phyloP scores from a whole-genome alignment of 2,888 invertebrate genomes.

The Parnassius smintheus region DNA sequence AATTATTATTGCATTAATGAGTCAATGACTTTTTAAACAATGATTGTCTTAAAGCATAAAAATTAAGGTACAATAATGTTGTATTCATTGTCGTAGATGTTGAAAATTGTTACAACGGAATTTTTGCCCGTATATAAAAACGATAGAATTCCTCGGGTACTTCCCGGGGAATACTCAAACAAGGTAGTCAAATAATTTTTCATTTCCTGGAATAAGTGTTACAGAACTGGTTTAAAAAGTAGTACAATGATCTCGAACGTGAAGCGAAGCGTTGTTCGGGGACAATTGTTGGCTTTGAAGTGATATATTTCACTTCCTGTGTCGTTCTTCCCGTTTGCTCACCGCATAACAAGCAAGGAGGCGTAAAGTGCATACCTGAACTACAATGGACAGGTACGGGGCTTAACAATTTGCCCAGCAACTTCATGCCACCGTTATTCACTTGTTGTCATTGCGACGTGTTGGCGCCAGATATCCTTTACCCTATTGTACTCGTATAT shows the following conservation, averaged over 20 bases:
- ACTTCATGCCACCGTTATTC: conserved; percentile 61
- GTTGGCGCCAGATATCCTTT: conserved; percentile 66
- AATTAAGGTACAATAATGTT: too few species aligned
- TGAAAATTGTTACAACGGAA: background rate
- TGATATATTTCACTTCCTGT: conserved; percentile 29
- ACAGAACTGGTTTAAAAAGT: conserved; percentile 24
- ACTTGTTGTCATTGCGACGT: conserved; percentile 54
- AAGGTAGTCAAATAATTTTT: conserved; percentile 17
- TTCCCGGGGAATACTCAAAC: conserved; percentile 11
- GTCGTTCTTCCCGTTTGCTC: conserved; percentile 24
- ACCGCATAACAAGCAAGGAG: conserved; percentile 27
- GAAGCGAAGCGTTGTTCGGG: conserved; percentile 23
- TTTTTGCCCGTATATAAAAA: conserved; percentile 6
- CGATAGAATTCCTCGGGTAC: conserved; percentile 13
- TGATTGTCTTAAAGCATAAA: too few species aligned
- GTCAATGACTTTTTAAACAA: too few species aligned
- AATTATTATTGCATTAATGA: too few species aligned
- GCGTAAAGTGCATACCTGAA: conserved; percentile 51
- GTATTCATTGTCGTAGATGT: too few species aligned
- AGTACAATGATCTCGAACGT: conserved; percentile 24
- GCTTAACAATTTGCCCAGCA: conserved; percentile 39
- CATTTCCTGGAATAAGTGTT: conserved; percentile 23
- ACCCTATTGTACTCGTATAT: conserved; percentile 55
- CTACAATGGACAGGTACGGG: conserved; percentile 60
- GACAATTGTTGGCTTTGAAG: conserved; percentile 23